Base-by-base conservation (phyloP, 2,888 invertebrate species). In the Chydorus sphaericus region DNA sequence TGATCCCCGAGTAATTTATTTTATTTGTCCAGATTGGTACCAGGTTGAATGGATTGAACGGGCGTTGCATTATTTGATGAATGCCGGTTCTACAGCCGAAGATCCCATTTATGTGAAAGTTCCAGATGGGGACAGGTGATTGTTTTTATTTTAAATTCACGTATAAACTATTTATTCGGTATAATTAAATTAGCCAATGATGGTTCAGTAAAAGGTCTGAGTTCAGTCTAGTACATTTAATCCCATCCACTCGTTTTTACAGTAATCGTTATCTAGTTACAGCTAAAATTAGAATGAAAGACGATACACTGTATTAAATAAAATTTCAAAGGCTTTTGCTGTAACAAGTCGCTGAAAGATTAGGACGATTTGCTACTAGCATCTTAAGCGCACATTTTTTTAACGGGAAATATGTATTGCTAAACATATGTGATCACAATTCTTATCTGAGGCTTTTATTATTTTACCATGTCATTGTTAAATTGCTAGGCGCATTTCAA, bases 61-160 rank as follows among this genome's bases (percentile, higher is more conserved):
- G 20, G 50, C 48, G 63, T 77, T 89, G 51, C 81, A 81, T 60
- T 80, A 86, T 66, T 73, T 89, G 60, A 71, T 81, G 61, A 82
- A 84, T 69, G 85, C 84, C 71, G 89, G 89, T 33, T 89, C 89
- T 1, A 89, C 82, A 67, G 88, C 89, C 8, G 89, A 89, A 64
- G 89, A 88, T 67, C 89, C 89, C 14, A 81, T 85, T 3, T 89
- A 89, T 67, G 87, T 90, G 62, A 80, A 81, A 59, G 71, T 90
- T 29, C 86, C 88, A 28, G 89, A 90, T 71, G 89, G 89, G 68
- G 88, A 89, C 8, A 89, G 88, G 88, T 87, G 72, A 62, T 4
- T 3, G 30, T 26, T 44, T 16, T 48, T 44, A 36, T 7, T 36
- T 6, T 2, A 4, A 30, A 10, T 28, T 28, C 8, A 3, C 30